Evolutionary conservation across 2,113 vertebrate species (phyloP).

Genomic region (Myrmecobius fasciatus): DNA sequence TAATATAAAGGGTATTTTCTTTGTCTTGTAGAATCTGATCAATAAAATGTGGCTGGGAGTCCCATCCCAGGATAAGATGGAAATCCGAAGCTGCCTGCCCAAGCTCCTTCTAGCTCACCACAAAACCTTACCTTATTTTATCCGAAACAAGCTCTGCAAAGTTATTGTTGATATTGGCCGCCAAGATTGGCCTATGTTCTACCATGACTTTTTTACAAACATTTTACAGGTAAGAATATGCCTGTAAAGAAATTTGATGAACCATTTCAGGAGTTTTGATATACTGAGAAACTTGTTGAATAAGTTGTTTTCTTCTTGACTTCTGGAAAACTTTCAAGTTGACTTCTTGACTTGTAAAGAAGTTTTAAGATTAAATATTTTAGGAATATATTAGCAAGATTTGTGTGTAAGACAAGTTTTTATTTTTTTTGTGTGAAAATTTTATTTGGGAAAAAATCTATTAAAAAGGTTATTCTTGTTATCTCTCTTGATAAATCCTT

Average conservation of each 20-base stretch:
- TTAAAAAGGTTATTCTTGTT: background rate
- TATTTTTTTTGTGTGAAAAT: background rate
- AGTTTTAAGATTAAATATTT: slow-evolving; percentile 27
- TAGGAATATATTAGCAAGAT: background rate
- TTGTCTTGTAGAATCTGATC: slow-evolving; percentile 92
- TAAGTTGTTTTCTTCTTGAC: slow-evolving; percentile 49
- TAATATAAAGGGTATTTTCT: slow-evolving; percentile 40
- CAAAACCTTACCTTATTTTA: slow-evolving; percentile 96
- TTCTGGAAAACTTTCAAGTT: background rate
- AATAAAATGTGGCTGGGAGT: slow-evolving; percentile 99
- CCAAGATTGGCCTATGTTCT: slow-evolving; percentile 99
- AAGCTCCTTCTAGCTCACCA: slow-evolving; percentile 96
- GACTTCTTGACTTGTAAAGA: background rate
- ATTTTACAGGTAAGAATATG: slow-evolving; percentile 92
- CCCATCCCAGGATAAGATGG: slow-evolving; percentile 97
- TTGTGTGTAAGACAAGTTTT: background rate
- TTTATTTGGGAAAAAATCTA: background rate
- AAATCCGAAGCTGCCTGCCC: slow-evolving; percentile 96
- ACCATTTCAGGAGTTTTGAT: background rate
- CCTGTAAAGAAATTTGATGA: background rate
- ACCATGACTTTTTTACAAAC: slow-evolving; percentile 99
- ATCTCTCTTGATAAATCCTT: background rate
- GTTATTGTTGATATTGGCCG: slow-evolving; percentile 99
- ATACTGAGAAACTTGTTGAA: slow-evolving; percentile 22
- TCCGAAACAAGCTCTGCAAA: slow-evolving; percentile 98